Evolutionary conservation across 23 tunicate species (phyloP).

Genomic region (Phallusia fumigata): DNA sequence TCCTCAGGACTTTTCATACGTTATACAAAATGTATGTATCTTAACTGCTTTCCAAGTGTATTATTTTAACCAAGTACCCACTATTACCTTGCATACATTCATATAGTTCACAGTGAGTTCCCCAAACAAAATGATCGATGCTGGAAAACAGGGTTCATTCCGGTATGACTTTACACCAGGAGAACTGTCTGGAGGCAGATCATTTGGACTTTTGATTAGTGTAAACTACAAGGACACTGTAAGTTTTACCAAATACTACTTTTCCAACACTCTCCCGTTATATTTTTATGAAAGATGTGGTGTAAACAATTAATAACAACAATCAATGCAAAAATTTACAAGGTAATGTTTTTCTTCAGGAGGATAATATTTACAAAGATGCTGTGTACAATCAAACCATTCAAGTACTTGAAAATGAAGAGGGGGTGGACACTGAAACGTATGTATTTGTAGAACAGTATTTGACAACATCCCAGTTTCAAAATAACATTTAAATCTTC

Average conservation of each 20-base stretch:
- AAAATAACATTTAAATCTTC: neutral
- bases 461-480: neutral
- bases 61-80: neutral
- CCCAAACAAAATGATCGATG: conserved; percentile 91
- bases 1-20: conserved; percentile 87
- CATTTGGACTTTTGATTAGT: conserved; percentile 82
- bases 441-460: neutral
- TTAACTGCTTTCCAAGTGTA: neutral
- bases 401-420: conserved; percentile 86
- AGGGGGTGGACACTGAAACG: conserved; percentile 94
- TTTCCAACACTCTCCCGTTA: too few species aligned
- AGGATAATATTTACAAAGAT: conserved; percentile 81
- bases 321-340: neutral
- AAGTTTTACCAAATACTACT: too few species aligned
- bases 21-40: conserved; percentile 76
- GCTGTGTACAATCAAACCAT: conserved; percentile 91
- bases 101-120: conserved; percentile 63
- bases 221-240: conserved; percentile 84
- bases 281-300: too few species aligned
- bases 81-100: too few species aligned
- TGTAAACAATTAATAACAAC: neutral
- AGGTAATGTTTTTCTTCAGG: conserved; percentile 22
- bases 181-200: conserved; percentile 88
- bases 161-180: conserved; percentile 71
- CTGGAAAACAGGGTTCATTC: conserved; percentile 95